Conservation (phyloP, 2,113 vertebrate genomes). For the Lethenteron reissneri region DNA sequence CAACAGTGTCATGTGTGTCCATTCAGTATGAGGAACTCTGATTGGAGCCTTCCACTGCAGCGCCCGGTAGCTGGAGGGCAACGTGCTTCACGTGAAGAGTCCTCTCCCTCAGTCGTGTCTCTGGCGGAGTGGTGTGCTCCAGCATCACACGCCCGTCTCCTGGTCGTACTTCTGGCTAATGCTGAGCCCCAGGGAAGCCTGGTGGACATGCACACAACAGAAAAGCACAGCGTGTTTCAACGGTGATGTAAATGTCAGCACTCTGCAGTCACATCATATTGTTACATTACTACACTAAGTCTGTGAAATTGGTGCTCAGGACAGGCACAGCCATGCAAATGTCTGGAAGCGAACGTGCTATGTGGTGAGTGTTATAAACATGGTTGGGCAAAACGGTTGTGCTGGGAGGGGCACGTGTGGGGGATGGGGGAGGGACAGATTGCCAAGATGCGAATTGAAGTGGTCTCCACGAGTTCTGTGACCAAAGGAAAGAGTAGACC, state of each 20-base stretch:
- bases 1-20: too few species aligned
- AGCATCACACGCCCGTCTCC: neutral
- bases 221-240: neutral
- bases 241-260: neutral
- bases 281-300: neutral
- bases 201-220: neutral
- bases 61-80: too few species aligned
- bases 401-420: too few species aligned
- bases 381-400: neutral
- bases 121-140: too few species aligned
- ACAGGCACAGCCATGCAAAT: neutral
- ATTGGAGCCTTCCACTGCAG: too few species aligned
- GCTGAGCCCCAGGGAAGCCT: neutral
- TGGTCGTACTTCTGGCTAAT: constrained; percentile 2
- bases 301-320: neutral
- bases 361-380: neutral
- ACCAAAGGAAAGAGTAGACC: too few species aligned
- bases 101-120: too few species aligned
- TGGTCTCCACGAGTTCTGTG: too few species aligned
- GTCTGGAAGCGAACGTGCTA: neutral
- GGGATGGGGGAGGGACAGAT: too few species aligned
- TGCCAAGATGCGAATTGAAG: too few species aligned
- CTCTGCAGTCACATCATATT: neutral
- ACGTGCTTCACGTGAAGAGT: too few species aligned
- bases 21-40: too few species aligned